Evolutionary conservation across 2,888 invertebrate species (phyloP).

Genomic region (Alloscopus bannaensis): DNA sequence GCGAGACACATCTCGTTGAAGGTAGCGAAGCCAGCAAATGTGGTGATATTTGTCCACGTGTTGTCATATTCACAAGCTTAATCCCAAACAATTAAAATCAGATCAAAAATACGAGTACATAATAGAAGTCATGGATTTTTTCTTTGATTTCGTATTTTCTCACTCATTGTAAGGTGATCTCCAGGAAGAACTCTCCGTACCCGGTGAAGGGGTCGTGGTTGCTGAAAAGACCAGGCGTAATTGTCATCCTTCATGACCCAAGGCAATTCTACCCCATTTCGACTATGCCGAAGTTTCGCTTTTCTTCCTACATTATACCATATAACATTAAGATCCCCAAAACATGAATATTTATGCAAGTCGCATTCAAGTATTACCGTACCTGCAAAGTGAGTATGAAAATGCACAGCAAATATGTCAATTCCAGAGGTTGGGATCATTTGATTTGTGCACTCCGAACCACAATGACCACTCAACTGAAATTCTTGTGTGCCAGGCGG

Average conservation of each 20-base stretch:
- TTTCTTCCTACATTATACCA: constrained; percentile 29
- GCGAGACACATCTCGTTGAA: constrained; percentile 45
- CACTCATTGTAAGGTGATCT: constrained; percentile 41
- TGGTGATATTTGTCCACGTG: constrained; percentile 23
- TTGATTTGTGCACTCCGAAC: constrained; percentile 23
- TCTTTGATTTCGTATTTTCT: no score
- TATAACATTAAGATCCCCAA: constrained; percentile 12
- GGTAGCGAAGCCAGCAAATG: constrained; percentile 35
- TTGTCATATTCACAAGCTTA: constrained; percentile 45
- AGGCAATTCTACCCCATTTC: constrained; percentile 36
- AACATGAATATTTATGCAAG: constrained; percentile 23
- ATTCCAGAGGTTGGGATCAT: constrained; percentile 35
- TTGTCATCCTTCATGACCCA: constrained; percentile 49
- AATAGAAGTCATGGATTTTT: no score
- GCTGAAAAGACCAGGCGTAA: constrained; percentile 35
- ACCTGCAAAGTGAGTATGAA: constrained; percentile 46
- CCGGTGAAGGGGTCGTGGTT: constrained; percentile 11
- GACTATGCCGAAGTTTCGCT: constrained; percentile 33
- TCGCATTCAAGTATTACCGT: constrained; percentile 25
- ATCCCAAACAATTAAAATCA: constrained; percentile 24
- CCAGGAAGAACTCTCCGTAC: constrained; percentile 42
- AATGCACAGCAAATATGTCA: constrained; percentile 30
- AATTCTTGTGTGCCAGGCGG: constrained; percentile 31
- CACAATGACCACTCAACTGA: constrained; percentile 21
- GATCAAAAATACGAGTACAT: no score